Base-by-base conservation (phyloP, 2,888 invertebrate genomes). In the Eristalis intricaria region DNA sequence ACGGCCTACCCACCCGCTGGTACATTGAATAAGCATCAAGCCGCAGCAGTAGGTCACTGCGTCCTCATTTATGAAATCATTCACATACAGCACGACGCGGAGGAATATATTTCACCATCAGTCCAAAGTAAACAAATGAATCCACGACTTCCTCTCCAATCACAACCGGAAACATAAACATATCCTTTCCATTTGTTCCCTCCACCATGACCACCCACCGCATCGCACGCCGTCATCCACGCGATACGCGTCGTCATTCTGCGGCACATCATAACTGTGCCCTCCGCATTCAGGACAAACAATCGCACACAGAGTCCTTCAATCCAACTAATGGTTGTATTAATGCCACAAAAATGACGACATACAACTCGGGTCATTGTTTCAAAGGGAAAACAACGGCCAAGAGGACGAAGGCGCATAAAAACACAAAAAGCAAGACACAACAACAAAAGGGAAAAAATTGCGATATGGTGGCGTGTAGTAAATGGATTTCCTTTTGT, bases 401-500 rank as follows among this genome's bases (percentile, higher is more conserved):
- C 82, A 61, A 26, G 56, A 22, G 22, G 11, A 32, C 35, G 56
- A 38, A 63, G 63, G 68, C 63, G 40, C 63, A 65, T 63, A 56
- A 64, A 60, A 22, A 23, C 19, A 68, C 7, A 26, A 58, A 13
- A 65, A 61, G 1, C 13, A 19, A 66, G 38, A 38, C 22, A 56
- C 32, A 61, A 13, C 13, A 60, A 50, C 26, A 63, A 56, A 32
- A 1, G 3, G 26, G 3, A 76, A 22, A 7, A 4, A 22, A 38
- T n/a, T 35, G 50, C 58, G 50, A 56, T 71, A 65, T 76, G 84
- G 63, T 84, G 56, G 69, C 50, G 35, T 13, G 71, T 81, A 77
- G 71, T 85, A 85, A 85, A 85, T 85, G 85, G 85, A 85, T 82
- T 82, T 82, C 68, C 84, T 73, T 85, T 85, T 85, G 85, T 85